These are phyloP conservation scores for Penaeus indicus DNA, from an alignment of 1,140 invertebrate species.

Conservation along the genomic window DNA sequence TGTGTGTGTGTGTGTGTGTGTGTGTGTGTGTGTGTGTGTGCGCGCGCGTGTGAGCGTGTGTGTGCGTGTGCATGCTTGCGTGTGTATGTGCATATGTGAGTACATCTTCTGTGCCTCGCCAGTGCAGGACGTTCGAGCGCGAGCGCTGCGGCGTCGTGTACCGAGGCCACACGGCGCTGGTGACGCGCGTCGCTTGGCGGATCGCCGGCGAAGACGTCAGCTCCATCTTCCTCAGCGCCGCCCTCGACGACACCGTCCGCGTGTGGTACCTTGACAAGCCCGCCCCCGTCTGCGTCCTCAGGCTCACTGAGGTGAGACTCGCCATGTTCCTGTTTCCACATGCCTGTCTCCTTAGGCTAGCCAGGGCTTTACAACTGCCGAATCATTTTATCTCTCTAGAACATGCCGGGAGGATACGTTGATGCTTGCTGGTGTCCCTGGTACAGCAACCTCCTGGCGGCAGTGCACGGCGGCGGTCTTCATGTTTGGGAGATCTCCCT, in stretches of 20 bases:
- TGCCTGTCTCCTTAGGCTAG: not conserved
- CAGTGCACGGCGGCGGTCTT: constrained; percentile 47
- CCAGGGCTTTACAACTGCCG: not conserved
- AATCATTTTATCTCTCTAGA: not conserved
- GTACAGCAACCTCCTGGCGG: constrained; percentile 50
- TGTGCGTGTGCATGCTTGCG: too few species aligned
- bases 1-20: too few species aligned
- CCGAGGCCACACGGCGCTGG: constrained; percentile 30
- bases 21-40: too few species aligned
- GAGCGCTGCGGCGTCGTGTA: constrained; percentile 45
- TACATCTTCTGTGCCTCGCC: not conserved
- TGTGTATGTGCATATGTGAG: not conserved
- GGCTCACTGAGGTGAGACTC: constrained; percentile 34
- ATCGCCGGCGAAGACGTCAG: constrained; percentile 30
- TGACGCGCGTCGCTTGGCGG: constrained; percentile 39
- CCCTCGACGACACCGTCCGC: constrained; percentile 50
- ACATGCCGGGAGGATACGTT: constrained; percentile 39
- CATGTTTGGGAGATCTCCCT: constrained; percentile 57
- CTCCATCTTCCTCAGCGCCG: constrained; percentile 47
- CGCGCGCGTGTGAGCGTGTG: too few species aligned
- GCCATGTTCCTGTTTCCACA: not conserved
- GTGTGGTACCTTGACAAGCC: constrained; percentile 52
- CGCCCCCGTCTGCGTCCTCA: constrained; percentile 42
- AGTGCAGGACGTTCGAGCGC: constrained; percentile 53
- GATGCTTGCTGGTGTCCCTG: constrained; percentile 56